Evolutionary conservation across 2,113 vertebrate species (phyloP).

Genomic region (Aphelocoma coerulescens): DNA sequence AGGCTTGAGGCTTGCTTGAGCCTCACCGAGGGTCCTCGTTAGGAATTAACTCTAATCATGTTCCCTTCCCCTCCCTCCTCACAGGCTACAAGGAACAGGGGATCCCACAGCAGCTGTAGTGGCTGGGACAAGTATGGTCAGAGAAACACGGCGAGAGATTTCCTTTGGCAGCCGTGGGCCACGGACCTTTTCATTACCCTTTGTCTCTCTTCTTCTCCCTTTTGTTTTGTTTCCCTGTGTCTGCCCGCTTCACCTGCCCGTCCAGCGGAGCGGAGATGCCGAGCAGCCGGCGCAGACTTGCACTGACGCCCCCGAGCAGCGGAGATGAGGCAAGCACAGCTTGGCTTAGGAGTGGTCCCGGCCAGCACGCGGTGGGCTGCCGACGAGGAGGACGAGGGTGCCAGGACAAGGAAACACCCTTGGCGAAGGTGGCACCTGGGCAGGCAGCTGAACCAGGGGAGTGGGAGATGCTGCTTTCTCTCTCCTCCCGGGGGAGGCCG

Average conservation of each 20-base stretch:
- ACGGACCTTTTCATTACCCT: constrained; percentile 51
- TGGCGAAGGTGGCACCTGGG: neutral
- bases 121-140: constrained; percentile 27
- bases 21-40: fast-evolving
- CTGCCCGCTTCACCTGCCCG: neutral
- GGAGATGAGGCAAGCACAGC: neutral
- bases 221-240: constrained; percentile 29
- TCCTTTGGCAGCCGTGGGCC: constrained; percentile 22
- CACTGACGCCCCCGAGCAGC: constrained; percentile 31
- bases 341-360: neutral
- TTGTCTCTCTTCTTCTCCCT: constrained; percentile 51
- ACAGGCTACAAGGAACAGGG: constrained; percentile 90
- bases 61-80: constrained; percentile 43
- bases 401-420: neutral
- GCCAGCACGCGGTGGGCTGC: neutral
- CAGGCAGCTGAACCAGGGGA: neutral
- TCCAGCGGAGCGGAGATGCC: constrained; percentile 65
- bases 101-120: constrained; percentile 87
- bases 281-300: constrained; percentile 53
- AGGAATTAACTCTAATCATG: neutral
- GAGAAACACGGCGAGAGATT: constrained; percentile 35
- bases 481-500: neutral
- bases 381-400: neutral
- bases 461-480: neutral
- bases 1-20: neutral